Evolutionary conservation across 2,797 vertebrate genomes (phyloP), one percentile per base, ranked within the genome.

Genomic region (Sebastes umbrosus): DNA sequence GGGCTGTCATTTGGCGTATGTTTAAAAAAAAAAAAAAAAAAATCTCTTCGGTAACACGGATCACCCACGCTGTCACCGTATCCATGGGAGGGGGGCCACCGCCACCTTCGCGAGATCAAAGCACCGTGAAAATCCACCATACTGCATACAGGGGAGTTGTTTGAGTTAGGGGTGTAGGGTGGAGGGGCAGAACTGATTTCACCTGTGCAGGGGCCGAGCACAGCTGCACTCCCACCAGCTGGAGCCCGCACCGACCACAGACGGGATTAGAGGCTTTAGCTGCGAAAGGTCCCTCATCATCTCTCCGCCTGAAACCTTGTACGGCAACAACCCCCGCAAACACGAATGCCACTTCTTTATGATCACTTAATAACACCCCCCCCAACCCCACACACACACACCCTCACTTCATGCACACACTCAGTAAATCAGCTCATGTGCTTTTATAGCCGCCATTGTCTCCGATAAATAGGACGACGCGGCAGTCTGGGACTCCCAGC

Each of bases 201-300:
- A 95, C 93, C 94, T 94, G 92, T 77, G 82, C 81, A 82, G 68
- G 84, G 88, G 82, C 78, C 80, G 43, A 84, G 77, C 88, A 77
- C 90, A 90, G 88, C 90, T 91, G 90, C 86, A 74, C 85, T 81
- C 84, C 81, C 67, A 77, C 79, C 90, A 89, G 91, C 90, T 92
- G 92, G 90, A 91, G 82, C 80, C 46, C 18, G 81, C 80, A 58
- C 57, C 64, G 81, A 90, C 89, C 88, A 80, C 84, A 84, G 91
- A 90, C 79, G 86, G 94, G 94, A 95, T 95, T 94, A 94, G 85
- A 88, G 84, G 92, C 91, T 93, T 95, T 91, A 80, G 87, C 87
- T 85, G 83, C 85, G 87, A 90, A 50, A 93, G 91, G 92, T 90
- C 91, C 90, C 85, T 92, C 91, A 87, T 93, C 93, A 92, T 94